A percentile compares a stretch with the other conserved stretches of the same genome.
Evolutionary conservation across 2,113 vertebrate species (phyloP).

Genomic region (Microtus oregoni): DNA sequence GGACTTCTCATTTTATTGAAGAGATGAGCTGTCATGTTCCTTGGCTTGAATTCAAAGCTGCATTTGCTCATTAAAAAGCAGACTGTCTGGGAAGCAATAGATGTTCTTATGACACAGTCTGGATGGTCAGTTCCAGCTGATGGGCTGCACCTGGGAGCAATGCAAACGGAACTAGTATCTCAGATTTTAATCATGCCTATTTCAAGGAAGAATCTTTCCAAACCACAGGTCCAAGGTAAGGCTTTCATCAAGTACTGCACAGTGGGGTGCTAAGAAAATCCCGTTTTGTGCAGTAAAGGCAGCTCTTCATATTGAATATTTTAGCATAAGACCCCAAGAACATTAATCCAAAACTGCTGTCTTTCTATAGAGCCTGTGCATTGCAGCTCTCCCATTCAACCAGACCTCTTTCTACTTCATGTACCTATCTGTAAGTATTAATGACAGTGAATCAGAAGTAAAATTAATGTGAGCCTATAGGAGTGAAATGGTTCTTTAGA

Average conservation of each 20-base stretch:
- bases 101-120: slow-evolving; percentile 1
- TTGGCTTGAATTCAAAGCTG: not conserved
- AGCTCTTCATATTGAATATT: not conserved
- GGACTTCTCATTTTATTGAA: not conserved
- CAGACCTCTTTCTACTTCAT: not conserved
- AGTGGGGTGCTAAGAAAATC: slow-evolving; percentile 5
- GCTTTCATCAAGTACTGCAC: slow-evolving; percentile 11
- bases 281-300: slow-evolving; percentile 10
- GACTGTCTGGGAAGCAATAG: not conserved
- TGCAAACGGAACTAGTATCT: not conserved
- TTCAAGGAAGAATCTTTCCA: slow-evolving; percentile 37
- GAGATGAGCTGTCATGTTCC: not conserved
- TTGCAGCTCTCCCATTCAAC: not conserved
- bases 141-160: not conserved
- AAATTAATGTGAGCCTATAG: not conserved
- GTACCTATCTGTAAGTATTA: not conserved
- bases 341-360: fast-evolving
- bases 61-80: slow-evolving; percentile 9
- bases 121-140: not conserved
- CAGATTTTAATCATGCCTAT: not conserved
- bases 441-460: slow-evolving; percentile 3
- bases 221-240: not conserved
- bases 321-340: slow-evolving; percentile 32
- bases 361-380: not conserved
- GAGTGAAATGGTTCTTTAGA: not conserved